Percentiles rank a stretch among this genome's conserved stretches.
Evolutionary conservation across 2,797 vertebrate species (phyloP).

Genomic region (Etheostoma nigrum): DNA sequence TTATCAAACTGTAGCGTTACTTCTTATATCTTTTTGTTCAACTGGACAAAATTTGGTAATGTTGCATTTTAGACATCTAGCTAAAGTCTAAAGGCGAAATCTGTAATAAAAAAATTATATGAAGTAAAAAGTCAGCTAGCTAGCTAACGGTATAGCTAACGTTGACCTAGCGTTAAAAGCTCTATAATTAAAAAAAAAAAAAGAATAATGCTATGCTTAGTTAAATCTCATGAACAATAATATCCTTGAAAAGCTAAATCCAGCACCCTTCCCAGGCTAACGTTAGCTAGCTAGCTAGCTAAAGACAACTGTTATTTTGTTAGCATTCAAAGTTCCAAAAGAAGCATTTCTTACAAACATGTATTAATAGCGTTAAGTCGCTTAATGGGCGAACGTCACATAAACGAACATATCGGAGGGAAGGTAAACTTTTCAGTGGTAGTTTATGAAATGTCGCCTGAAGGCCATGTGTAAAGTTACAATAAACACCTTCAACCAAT

Average conservation of each 20-base stretch:
- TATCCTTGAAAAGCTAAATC: background rate
- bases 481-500: background rate
- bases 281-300: no score
- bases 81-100: no score
- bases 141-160: no score
- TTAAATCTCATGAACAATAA: background rate
- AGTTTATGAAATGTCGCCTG: background rate
- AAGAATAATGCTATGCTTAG: background rate
- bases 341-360: background rate
- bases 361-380: background rate
- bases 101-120: background rate
- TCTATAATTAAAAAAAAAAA: background rate
- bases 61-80: background rate
- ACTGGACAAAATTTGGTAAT: background rate
- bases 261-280: background rate
- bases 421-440: background rate
- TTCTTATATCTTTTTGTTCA: background rate
- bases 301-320: background rate
- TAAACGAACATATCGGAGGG: background rate
- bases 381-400: fast-evolving
- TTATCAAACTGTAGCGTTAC: no score
- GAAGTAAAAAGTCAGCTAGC: background rate
- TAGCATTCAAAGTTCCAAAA: background rate
- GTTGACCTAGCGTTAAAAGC: no score
- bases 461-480: background rate